Evolutionary conservation across 2,888 invertebrate species (phyloP).

Genomic region (Odontocolon sp.): DNA sequence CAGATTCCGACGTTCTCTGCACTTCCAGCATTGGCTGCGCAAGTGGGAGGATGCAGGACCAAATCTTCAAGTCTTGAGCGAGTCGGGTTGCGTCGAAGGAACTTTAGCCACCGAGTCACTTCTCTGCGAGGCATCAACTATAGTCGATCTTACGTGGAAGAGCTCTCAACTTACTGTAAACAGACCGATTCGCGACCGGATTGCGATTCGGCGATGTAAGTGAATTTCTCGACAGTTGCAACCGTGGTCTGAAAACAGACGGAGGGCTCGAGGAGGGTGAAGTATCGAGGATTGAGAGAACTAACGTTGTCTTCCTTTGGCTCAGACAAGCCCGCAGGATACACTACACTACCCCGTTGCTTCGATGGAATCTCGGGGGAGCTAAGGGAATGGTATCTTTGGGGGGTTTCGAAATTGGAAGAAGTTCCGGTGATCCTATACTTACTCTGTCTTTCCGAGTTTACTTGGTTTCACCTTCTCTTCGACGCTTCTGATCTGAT

Average conservation of each 20-base stretch:
- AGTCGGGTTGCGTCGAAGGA: neutral
- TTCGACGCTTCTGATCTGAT: neutral
- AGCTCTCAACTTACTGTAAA: constrained; percentile 58
- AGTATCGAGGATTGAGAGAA: too few species aligned
- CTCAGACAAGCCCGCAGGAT: too few species aligned
- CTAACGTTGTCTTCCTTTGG: too few species aligned
- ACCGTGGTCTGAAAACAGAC: neutral
- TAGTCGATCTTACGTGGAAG: constrained; percentile 50
- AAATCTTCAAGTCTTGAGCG: too few species aligned
- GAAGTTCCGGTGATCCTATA: constrained; percentile 16
- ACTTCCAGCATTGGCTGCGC: neutral
- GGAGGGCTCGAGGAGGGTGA: neutral
- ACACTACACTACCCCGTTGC: too few species aligned
- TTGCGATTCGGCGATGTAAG: constrained; percentile 38
- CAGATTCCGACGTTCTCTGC: too few species aligned
- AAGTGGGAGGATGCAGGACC: neutral
- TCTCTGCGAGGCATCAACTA: constrained; percentile 48
- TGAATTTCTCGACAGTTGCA: constrained; percentile 47
- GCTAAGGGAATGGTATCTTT: neutral
- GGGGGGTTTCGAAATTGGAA: constrained; percentile 12
- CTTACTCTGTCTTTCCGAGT: constrained; percentile 8
- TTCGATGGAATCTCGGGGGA: too few species aligned
- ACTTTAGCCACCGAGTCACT: constrained; percentile 27
- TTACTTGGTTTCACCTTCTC: neutral
- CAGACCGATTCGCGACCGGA: constrained; percentile 49